These are phyloP conservation scores for Drosophila pandora DNA, from an alignment of 1,140 invertebrate species.

Conservation along the genomic window DNA sequence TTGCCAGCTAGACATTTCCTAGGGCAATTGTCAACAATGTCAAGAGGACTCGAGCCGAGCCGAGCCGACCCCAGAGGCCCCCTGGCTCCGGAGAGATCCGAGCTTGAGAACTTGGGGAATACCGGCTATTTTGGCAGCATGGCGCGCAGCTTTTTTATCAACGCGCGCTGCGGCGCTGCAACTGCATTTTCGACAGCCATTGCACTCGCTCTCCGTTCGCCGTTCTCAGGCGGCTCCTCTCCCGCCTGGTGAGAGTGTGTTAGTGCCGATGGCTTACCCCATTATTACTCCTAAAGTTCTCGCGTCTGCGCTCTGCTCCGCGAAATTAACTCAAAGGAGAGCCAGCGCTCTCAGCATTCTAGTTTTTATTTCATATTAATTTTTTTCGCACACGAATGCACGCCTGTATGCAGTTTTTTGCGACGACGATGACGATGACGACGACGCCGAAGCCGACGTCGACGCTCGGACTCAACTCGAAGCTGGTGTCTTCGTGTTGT, in stretches of 20 bases:
- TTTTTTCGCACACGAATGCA: slow-evolving; percentile 59
- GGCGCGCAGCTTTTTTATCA: slow-evolving; percentile 75
- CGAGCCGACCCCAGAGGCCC: background rate
- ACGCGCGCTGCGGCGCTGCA: slow-evolving; percentile 68
- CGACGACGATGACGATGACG: slow-evolving; percentile 13
- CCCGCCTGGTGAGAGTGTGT: slow-evolving; percentile 6
- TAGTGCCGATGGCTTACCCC: slow-evolving; percentile 52
- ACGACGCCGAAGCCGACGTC: slow-evolving; percentile 42
- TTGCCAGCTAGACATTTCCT: slow-evolving; percentile 58
- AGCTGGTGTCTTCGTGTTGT: slow-evolving; percentile 75
- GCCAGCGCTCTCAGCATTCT: slow-evolving; percentile 62
- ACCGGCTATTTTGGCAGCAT: slow-evolving; percentile 50
- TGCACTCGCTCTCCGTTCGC: slow-evolving; percentile 39
- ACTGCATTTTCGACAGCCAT: slow-evolving; percentile 47
- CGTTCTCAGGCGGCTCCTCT: slow-evolving; percentile 8
- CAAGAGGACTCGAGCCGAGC: slow-evolving; percentile 26
- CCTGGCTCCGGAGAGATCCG: background rate
- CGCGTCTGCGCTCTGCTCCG: slow-evolving; percentile 69
- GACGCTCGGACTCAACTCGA: slow-evolving; percentile 24
- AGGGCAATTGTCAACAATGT: slow-evolving; percentile 66
- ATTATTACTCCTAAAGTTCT: slow-evolving; percentile 74
- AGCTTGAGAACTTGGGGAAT: background rate
- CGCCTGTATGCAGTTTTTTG: slow-evolving; percentile 71
- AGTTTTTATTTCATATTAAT: slow-evolving; percentile 52
- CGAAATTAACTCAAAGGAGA: slow-evolving; percentile 58